phyloP scores from a whole-genome alignment of 2,797 vertebrate species.

The Meriones psammophilus region DNA sequence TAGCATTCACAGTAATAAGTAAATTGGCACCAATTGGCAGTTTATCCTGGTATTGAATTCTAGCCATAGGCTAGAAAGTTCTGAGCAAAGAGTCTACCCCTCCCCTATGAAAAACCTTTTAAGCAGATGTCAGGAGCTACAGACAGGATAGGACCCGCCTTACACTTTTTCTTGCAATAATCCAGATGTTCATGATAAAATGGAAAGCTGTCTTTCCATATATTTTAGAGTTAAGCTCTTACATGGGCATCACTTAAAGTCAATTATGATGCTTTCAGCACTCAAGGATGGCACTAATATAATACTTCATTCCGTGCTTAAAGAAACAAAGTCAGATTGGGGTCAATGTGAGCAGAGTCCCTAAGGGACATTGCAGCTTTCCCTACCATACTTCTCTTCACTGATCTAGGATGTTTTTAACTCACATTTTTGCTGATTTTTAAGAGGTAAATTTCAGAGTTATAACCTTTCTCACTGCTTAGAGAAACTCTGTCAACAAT shows the following conservation, averaged over 20 bases:
- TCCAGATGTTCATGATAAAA: background rate
- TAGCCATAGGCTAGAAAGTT: background rate
- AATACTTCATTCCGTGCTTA: background rate
- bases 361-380: background rate
- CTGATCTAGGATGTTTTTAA: background rate
- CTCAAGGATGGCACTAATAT: background rate
- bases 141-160: background rate
- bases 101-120: background rate
- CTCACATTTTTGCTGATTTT: background rate
- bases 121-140: background rate
- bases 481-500: conserved; percentile 25
- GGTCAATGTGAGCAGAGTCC: background rate
- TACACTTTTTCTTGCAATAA: conserved; percentile 40
- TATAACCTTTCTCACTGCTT: background rate
- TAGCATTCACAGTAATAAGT: background rate
- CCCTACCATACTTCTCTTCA: background rate
- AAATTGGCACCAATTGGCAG: background rate
- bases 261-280: background rate
- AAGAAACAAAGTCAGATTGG: background rate
- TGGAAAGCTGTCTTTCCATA: background rate
- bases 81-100: background rate
- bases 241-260: background rate
- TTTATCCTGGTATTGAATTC: background rate
- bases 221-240: background rate
- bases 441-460: conserved; percentile 31